A percentile compares a stretch with the other conserved stretches of the same genome.
Conservation (phyloP, 2,797 vertebrate genomes). For the Hybognathus amarus region DNA sequence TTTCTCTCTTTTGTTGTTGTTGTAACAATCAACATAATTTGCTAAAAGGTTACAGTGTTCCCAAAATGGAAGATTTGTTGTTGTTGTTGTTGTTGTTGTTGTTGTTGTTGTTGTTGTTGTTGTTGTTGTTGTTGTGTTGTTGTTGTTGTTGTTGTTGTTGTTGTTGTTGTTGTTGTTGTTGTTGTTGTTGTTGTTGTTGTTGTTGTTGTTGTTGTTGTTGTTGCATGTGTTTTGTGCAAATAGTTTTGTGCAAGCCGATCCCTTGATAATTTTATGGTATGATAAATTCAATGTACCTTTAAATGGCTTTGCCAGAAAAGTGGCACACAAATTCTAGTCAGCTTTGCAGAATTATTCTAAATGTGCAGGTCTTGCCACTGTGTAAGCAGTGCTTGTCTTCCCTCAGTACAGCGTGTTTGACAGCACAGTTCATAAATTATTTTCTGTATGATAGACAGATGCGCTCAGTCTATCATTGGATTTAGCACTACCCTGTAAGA, state of each 20-base stretch:
- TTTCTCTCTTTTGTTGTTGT: too few relatives aligned
- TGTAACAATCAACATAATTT: background rate
- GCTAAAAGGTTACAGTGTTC: background rate
- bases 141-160: too few relatives aligned
- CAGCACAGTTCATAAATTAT: constrained; percentile 29
- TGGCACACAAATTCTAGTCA: background rate
- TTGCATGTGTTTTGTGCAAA: background rate
- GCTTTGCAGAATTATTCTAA: background rate
- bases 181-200: too few relatives aligned
- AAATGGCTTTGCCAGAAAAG: background rate
- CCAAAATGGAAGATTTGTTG: background rate
- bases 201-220: too few relatives aligned
- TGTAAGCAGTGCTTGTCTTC: background rate
- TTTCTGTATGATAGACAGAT: background rate
- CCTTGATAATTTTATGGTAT: background rate
- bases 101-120: background rate
- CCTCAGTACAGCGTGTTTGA: background rate
- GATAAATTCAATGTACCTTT: background rate
- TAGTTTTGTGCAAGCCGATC: background rate
- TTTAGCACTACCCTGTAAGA: constrained; percentile 6
- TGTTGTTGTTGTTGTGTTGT: background rate
- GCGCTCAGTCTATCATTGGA: constrained; percentile 23
- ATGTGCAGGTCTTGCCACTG: background rate
- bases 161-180: background rate
- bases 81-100: too few relatives aligned